Evolutionary conservation across 2,797 vertebrate species (phyloP).

Genomic region (Toxotes lorentzi): DNA sequence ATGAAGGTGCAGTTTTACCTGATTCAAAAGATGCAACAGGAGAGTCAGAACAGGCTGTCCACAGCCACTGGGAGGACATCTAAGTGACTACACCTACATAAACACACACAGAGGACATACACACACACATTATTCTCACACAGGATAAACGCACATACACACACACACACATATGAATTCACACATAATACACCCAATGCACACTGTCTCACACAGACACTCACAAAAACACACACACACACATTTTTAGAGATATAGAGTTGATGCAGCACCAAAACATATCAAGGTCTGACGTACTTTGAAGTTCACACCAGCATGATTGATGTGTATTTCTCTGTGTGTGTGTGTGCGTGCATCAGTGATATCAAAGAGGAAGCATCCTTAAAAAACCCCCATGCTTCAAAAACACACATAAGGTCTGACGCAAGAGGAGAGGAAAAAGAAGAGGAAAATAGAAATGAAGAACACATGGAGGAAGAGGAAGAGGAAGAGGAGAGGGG

Average conservation of each 20-base stretch:
- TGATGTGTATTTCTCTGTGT: slow-evolving; percentile 2
- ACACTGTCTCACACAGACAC: neutral
- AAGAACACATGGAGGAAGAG: neutral
- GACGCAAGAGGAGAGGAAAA: slow-evolving; percentile 14
- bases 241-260: neutral
- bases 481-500: neutral
- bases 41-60: too few species aligned
- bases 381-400: slow-evolving; percentile 45
- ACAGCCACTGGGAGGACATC: too few species aligned
- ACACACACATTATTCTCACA: neutral
- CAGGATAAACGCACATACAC: slow-evolving; percentile 3
- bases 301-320: slow-evolving; percentile 17
- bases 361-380: slow-evolving; percentile 55
- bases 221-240: neutral
- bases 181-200: neutral
- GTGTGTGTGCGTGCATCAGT: neutral
- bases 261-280: slow-evolving; percentile 5
- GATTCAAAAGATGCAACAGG: too few species aligned
- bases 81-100: neutral
- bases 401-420: slow-evolving; percentile 35
- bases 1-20: too few species aligned
- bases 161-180: slow-evolving; percentile 9
- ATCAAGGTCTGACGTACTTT: slow-evolving; percentile 25
- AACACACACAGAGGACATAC: neutral
- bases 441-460: neutral